Percentiles rank a stretch among this genome's conserved stretches.
These are phyloP conservation scores for Brachypterus glaber DNA, from an alignment of 2,888 invertebrate genomes.

Conservation along the genomic window DNA sequence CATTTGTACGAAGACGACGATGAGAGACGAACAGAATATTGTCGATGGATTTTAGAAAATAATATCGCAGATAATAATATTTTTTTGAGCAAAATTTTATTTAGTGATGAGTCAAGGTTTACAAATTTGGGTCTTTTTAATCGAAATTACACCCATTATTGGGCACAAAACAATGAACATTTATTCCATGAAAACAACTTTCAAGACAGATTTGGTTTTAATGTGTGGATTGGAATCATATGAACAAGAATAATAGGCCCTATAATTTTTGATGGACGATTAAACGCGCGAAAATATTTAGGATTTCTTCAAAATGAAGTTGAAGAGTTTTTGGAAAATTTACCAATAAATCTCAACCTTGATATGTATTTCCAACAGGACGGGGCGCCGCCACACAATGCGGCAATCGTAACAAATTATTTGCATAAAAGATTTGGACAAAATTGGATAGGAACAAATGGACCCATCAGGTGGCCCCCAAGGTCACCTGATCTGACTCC, in stretches of 20 bases:
- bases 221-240: neutral
- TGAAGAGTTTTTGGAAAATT: conserved; percentile 1
- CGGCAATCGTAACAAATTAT: no score
- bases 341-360: neutral
- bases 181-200: no score
- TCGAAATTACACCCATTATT: neutral
- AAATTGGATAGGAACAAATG: no score
- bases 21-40: neutral
- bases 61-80: neutral
- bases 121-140: neutral
- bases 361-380: no score
- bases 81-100: neutral
- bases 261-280: neutral
- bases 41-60: neutral
- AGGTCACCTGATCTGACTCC: no score
- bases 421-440: no score
- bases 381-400: no score
- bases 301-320: conserved; percentile 1
- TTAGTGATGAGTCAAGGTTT: no score
- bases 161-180: no score
- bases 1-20: conserved; percentile 1
- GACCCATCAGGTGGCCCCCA: no score
- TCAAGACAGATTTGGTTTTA: no score
- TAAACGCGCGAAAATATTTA: neutral
- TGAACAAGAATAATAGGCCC: neutral